phyloP scores from a whole-genome alignment of 2,888 invertebrate genomes.

The Tipula confusa region DNA sequence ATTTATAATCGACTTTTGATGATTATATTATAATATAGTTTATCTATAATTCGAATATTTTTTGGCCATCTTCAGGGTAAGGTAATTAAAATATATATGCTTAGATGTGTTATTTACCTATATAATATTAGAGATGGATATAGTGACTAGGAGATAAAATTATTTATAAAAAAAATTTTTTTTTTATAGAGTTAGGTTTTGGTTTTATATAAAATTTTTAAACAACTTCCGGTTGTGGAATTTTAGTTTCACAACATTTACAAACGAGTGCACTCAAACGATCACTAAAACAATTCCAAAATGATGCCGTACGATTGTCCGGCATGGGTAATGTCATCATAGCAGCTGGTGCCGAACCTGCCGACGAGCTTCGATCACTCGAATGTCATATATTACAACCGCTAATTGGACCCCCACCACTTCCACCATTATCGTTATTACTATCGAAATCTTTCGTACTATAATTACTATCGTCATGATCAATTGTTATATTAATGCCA shows the following conservation, averaged over 20 bases:
- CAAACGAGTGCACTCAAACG: conserved; percentile 48
- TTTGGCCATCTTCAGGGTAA: neutral
- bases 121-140: neutral
- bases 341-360: conserved; percentile 34
- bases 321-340: conserved; percentile 34
- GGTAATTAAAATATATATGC: neutral
- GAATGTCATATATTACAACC: conserved; percentile 47
- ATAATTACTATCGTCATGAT: neutral
- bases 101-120: neutral
- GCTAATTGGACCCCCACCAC: neutral
- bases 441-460: conserved; percentile 3
- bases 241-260: conserved; percentile 49
- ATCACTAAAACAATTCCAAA: conserved; percentile 48
- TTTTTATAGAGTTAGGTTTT: conserved; percentile 13
- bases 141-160: conserved; percentile 1
- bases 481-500: conserved; percentile 3
- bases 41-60: neutral
- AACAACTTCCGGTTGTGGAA: conserved; percentile 50
- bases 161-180: neutral
- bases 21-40: neutral
- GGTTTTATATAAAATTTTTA: conserved; percentile 37
- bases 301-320: conserved; percentile 33
- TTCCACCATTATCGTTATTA: neutral
- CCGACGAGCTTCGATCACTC: conserved; percentile 42
- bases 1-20: neutral